These are phyloP conservation scores for Sitta europaea DNA, from an alignment of 2,113 vertebrate species.

Conservation along the genomic window DNA sequence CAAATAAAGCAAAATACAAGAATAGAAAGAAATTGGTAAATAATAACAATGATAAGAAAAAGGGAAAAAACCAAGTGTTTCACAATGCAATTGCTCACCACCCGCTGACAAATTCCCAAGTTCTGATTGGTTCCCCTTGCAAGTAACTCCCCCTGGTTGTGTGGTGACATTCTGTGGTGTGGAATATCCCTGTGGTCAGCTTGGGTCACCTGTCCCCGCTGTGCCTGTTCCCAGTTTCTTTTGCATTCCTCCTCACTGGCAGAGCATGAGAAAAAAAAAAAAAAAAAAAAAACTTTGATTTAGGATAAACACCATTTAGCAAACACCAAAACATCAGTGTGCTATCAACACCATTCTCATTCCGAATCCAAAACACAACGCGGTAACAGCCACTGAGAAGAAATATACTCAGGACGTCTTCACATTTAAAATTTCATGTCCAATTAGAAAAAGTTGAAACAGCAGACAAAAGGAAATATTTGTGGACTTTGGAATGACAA, in stretches of 20 bases:
- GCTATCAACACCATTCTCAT: not conserved
- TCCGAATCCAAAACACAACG: not conserved
- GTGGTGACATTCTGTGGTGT: not conserved
- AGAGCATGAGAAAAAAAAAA: not conserved
- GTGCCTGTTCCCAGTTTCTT: not conserved
- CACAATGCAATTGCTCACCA: too few species aligned
- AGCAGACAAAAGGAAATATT: not conserved
- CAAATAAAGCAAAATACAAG: not conserved
- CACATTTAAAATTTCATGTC: not conserved
- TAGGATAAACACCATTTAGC: not conserved
- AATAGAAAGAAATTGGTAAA: not conserved
- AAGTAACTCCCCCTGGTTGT: not conserved
- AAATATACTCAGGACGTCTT: not conserved
- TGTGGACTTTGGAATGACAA: not conserved
- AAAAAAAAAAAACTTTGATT: not conserved
- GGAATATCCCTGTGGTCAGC: not conserved
- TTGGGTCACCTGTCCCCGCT: not conserved
- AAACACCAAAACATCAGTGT: not conserved
- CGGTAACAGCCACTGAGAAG: not conserved
- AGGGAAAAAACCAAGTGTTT: not conserved
- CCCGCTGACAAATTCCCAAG: not conserved
- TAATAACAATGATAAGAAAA: not conserved
- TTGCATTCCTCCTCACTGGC: not conserved
- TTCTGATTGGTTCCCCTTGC: too few species aligned
- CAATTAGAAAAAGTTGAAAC: not conserved